A percentile compares a stretch with the other conserved stretches of the same genome.
phyloP scores from a whole-genome alignment of 2,797 vertebrate genomes.

The Falco berigora region DNA sequence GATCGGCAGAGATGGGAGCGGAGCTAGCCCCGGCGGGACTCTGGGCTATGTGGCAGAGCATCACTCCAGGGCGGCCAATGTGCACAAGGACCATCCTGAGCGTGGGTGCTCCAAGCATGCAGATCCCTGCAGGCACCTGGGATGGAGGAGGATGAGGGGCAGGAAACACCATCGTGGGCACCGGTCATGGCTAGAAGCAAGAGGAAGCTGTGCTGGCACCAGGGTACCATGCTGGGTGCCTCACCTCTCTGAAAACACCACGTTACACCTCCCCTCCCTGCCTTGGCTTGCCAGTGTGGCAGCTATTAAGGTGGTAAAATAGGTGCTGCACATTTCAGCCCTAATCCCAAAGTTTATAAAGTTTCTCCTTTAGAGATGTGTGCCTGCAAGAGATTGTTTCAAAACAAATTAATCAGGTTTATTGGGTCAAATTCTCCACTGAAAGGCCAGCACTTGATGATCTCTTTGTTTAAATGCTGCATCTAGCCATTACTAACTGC shows the following conservation, averaged over 20 bases:
- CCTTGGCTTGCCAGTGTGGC: not conserved
- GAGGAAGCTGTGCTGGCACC: not conserved
- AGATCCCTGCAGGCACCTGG: not conserved
- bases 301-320: no score
- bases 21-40: no score
- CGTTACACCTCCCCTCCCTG: not conserved
- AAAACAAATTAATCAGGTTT: not conserved
- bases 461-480: not conserved
- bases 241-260: accelerated
- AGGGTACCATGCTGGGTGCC: not conserved
- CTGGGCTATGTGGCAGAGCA: accelerated
- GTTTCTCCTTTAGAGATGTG: not conserved
- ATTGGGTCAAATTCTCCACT: not conserved
- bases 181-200: not conserved
- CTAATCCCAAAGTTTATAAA: not conserved
- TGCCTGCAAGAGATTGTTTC: not conserved
- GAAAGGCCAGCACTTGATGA: not conserved
- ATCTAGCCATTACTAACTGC: not conserved
- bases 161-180: not conserved
- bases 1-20: not conserved
- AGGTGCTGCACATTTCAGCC: not conserved
- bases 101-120: not conserved
- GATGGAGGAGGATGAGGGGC: not conserved
- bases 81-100: not conserved
- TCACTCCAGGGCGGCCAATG: not conserved